Conservation (phyloP, 1,140 invertebrate species). For the Hydropsyche tenuis region DNA sequence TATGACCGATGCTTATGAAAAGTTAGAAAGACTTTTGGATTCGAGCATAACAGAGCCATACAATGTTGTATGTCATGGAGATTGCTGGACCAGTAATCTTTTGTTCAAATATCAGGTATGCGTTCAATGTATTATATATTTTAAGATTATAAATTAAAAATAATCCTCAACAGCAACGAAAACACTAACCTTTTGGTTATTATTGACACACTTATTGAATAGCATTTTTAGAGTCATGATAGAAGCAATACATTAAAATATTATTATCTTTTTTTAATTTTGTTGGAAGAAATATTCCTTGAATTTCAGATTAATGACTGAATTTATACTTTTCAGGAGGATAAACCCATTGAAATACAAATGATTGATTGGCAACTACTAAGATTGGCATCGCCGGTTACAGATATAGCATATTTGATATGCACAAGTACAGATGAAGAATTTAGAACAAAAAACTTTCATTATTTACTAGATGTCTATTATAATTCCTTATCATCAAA, state of each 20-base stretch:
- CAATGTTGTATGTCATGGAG: constrained; percentile 63
- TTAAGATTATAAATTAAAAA: too few relatives aligned
- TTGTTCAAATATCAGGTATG: constrained; percentile 58
- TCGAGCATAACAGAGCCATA: constrained; percentile 53
- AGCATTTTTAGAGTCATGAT: background rate
- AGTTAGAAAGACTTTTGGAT: constrained; percentile 18
- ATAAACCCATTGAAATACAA: constrained; percentile 51
- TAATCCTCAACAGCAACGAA: background rate
- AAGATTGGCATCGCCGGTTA: constrained; percentile 55
- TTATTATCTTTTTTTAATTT: background rate
- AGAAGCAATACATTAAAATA: background rate
- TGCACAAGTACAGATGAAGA: constrained; percentile 55
- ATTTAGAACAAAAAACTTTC: constrained; percentile 52
- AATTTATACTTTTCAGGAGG: constrained; percentile 39
- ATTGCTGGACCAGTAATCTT: constrained; percentile 65
- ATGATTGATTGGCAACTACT: constrained; percentile 60
- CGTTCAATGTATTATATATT: too few relatives aligned
- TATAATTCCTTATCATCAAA: constrained; percentile 51
- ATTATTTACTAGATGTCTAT: constrained; percentile 55
- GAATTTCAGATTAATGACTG: background rate
- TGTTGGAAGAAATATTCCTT: background rate
- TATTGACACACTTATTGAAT: background rate
- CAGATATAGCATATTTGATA: constrained; percentile 60
- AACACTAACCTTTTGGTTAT: background rate
- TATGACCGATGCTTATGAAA: constrained; percentile 11